phyloP scores from a whole-genome alignment of 2,888 invertebrate species.

The Pyrocoelia pectoralis region DNA sequence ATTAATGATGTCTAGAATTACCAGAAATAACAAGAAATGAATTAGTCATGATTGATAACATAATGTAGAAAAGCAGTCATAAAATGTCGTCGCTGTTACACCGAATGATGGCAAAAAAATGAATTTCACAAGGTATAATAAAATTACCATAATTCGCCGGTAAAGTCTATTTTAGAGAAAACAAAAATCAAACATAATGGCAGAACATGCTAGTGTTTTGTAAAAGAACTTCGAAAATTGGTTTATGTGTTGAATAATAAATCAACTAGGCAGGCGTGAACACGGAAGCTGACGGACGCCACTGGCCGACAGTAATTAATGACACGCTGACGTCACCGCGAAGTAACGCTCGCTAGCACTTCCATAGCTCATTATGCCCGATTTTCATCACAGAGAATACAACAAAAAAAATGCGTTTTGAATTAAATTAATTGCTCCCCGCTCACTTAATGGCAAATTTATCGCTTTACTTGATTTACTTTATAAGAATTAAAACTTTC shows the following conservation, averaged over 20 bases:
- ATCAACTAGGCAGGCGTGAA: constrained; percentile 45
- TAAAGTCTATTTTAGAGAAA: not conserved
- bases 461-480: constrained; percentile 3
- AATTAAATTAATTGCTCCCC: constrained; percentile 27
- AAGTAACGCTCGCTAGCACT: constrained; percentile 25
- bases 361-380: constrained; percentile 21
- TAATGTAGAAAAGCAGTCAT: not conserved
- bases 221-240: constrained; percentile 21
- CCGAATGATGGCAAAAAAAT: not conserved
- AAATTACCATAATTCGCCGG: not conserved
- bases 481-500: constrained; percentile 10
- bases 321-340: constrained; percentile 43
- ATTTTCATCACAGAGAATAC: constrained; percentile 18
- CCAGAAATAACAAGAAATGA: constrained; percentile 28
- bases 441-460: constrained; percentile 13
- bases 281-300: constrained; percentile 45
- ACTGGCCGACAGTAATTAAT: constrained; percentile 46
- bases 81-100: not conserved
- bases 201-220: constrained; percentile 11
- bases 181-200: not conserved
- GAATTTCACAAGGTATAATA: not conserved
- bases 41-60: constrained; percentile 33
- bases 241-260: constrained; percentile 39
- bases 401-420: constrained; percentile 20
- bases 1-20: constrained; percentile 31